phyloP scores from a whole-genome alignment of 2,113 vertebrate species.

The Turdus rufiventris region DNA sequence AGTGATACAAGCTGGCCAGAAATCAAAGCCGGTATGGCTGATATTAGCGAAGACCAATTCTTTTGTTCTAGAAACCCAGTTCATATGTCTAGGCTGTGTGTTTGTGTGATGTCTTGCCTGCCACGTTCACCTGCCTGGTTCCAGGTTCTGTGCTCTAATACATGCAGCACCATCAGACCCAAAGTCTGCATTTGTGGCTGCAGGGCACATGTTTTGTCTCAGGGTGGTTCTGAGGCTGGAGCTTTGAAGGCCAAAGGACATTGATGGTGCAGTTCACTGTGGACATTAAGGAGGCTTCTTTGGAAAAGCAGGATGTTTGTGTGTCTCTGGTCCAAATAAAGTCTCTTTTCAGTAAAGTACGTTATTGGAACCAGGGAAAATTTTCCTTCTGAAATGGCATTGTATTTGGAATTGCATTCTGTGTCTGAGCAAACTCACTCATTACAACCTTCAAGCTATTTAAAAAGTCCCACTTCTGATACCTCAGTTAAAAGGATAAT shows the following conservation, averaged over 20 bases:
- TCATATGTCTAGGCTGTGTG: rapidly evolving
- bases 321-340: background rate
- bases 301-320: background rate
- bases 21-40: background rate
- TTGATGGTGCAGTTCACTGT: background rate
- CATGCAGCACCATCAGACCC: rapidly evolving
- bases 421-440: background rate
- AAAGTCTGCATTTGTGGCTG: background rate
- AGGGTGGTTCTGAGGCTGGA: background rate
- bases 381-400: background rate
- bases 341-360: background rate
- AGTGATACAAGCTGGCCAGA: background rate
- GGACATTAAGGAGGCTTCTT: background rate
- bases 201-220: rapidly evolving
- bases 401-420: background rate
- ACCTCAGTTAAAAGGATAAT: constrained; percentile 18
- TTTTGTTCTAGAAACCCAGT: background rate
- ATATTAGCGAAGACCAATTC: background rate
- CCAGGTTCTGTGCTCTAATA: background rate
- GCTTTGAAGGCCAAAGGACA: background rate
- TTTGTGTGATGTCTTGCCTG: background rate
- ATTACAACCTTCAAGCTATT: background rate
- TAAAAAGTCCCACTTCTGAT: background rate
- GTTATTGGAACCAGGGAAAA: background rate
- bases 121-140: rapidly evolving